Conservation (phyloP, 2,113 vertebrate genomes). For the Spilogale gracilis region DNA sequence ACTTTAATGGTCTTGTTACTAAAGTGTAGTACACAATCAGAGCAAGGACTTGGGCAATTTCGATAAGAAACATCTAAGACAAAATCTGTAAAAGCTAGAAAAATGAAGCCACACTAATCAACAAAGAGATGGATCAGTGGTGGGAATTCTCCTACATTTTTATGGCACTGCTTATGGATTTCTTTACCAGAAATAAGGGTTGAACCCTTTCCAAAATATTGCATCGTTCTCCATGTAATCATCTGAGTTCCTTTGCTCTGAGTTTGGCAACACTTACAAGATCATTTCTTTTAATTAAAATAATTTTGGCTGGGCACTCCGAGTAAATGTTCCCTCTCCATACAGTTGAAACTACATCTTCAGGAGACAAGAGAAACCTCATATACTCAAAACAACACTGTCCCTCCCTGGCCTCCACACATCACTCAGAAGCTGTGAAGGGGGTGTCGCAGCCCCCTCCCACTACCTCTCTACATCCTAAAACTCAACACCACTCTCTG, state of each 20-base stretch:
- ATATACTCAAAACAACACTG: background rate
- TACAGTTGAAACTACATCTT: background rate
- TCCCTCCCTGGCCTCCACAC: background rate
- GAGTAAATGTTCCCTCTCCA: background rate
- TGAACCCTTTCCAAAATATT: background rate
- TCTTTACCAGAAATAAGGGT: background rate
- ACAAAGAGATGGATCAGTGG: background rate
- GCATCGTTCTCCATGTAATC: background rate
- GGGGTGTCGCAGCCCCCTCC: background rate
- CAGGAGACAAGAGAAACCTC: background rate
- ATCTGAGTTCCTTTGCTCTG: background rate
- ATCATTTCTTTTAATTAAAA: conserved; percentile 34
- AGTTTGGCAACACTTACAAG: background rate
- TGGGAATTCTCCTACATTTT: background rate
- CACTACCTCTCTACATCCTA: background rate
- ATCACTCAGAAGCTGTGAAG: background rate
- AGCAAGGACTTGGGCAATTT: background rate
- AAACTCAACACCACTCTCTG: background rate
- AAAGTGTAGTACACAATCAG: background rate
- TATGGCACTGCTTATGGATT: background rate
- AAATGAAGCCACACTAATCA: background rate
- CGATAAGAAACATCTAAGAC: background rate
- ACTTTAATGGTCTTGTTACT: background rate
- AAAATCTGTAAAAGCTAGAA: background rate
- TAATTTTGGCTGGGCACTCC: background rate